Evolutionary conservation across 2,797 vertebrate genomes (phyloP).

Genomic region (Nannoperca obscura): DNA sequence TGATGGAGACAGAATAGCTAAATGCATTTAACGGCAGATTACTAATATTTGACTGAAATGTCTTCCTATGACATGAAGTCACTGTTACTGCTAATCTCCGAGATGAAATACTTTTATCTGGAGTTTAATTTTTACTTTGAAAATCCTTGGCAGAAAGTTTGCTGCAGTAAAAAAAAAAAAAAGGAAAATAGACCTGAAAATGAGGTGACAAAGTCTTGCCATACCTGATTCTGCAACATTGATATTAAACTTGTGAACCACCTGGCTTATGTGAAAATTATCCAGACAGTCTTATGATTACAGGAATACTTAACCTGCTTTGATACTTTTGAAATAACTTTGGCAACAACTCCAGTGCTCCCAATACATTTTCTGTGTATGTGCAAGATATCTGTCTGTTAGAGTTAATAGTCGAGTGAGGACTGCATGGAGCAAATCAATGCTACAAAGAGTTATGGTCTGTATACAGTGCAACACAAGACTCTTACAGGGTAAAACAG

Average conservation of each 20-base stretch:
- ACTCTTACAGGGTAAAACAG: slow-evolving; percentile 48
- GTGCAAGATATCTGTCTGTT: neutral
- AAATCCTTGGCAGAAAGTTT: too few species aligned
- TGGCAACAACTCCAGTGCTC: neutral
- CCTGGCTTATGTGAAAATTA: slow-evolving; percentile 30
- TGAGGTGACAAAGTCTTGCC: slow-evolving; percentile 27
- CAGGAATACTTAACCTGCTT: neutral
- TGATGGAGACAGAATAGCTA: neutral
- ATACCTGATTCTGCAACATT: slow-evolving; percentile 2
- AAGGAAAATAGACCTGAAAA: slow-evolving; percentile 51
- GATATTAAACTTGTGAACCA: slow-evolving; percentile 28
- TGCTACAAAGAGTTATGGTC: neutral
- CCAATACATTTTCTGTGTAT: neutral
- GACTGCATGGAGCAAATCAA: neutral
- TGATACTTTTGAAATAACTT: neutral
- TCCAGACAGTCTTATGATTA: neutral
- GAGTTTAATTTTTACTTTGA: neutral
- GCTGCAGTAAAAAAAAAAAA: neutral
- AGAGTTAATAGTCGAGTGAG: neutral
- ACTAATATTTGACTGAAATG: neutral
- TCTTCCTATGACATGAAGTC: neutral
- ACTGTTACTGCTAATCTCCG: neutral
- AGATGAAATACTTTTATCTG: neutral
- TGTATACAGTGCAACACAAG: neutral
- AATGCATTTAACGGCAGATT: neutral